These are phyloP conservation scores for Galbula dea DNA, from an alignment of 2,113 vertebrate species.

Conservation along the genomic window DNA sequence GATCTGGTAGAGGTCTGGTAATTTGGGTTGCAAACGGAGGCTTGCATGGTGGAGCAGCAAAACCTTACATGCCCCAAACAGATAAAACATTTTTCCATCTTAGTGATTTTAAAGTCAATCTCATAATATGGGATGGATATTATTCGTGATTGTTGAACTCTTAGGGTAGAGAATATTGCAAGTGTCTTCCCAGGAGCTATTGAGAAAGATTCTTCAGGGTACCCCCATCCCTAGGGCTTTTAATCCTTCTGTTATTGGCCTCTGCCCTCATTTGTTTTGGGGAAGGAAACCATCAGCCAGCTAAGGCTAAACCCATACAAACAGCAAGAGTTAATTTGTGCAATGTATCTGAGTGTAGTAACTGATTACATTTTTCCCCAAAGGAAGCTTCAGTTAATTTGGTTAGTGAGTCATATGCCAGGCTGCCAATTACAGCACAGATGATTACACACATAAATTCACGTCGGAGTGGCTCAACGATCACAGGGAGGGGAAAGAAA, in stretches of 20 bases:
- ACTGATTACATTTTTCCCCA: constrained; percentile 79
- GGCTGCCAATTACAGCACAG: constrained; percentile 77
- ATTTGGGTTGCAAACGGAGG: background rate
- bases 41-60: background rate
- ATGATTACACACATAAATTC: constrained; percentile 71
- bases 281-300: background rate
- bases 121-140: background rate
- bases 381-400: constrained; percentile 83
- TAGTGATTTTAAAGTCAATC: background rate
- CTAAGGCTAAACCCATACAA: background rate
- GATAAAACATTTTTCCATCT: background rate
- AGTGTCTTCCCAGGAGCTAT: background rate
- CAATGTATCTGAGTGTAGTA: constrained; percentile 71
- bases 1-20: background rate
- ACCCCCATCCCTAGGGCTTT: background rate
- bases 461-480: constrained; percentile 39
- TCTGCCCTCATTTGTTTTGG: background rate
- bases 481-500: background rate
- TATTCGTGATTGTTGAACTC: background rate
- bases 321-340: constrained; percentile 71
- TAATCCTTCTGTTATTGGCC: background rate
- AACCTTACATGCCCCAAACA: background rate
- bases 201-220: background rate
- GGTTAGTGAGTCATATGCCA: constrained; percentile 77
- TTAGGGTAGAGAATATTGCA: background rate